Base-by-base conservation (phyloP, 2,888 invertebrate species). In the Chrysopilus asiliformis region DNA sequence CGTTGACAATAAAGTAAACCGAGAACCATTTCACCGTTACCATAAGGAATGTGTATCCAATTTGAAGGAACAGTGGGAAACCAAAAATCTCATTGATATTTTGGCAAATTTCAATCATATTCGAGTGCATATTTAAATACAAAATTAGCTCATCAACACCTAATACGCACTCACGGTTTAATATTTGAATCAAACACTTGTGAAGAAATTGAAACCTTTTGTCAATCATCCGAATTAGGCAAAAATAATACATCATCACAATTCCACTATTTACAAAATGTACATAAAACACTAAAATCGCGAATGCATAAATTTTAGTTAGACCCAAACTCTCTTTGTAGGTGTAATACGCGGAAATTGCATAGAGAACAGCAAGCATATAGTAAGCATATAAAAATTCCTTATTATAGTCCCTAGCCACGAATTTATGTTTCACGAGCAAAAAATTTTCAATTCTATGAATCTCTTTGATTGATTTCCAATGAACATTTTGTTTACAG, bases 91-190 rank as follows among this genome's bases (percentile, higher is more conserved):
- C 7, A 18, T 37, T 37, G 4, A 37, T 9, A 12, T 14, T 24
- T n/a, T 37, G 31, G 14, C 36, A 37, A 24, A 37, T 26, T 7
- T 37, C 26, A n/a, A 13, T 26, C 26, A 37, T 4, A 18, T 37
- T 30, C 18, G 36, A 22, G 19, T 37, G 36, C 12, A 32, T 26
- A 9, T 24, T 16, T 2, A 37, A 30, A 14, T 32, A 18, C 14
- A 32, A 32, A 13, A 18, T 26, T 10, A 37, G 27, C 18, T 25
- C 17, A 12, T 22, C 14, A 3, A 19, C 19, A 13, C 12, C 13
- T 10, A 6, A n/a, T n/a, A 16, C 24, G 13, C n/a, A 12, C 16
- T 37, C 36, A 13, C 10, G 14, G 19, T 10, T 30, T 15, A 3
- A 17, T 5, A 37, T 26, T 19, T 15, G 10, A 25, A 25, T 16